phyloP scores from a whole-genome alignment of 2,888 invertebrate species.

The Drosophila fulvimacula region DNA sequence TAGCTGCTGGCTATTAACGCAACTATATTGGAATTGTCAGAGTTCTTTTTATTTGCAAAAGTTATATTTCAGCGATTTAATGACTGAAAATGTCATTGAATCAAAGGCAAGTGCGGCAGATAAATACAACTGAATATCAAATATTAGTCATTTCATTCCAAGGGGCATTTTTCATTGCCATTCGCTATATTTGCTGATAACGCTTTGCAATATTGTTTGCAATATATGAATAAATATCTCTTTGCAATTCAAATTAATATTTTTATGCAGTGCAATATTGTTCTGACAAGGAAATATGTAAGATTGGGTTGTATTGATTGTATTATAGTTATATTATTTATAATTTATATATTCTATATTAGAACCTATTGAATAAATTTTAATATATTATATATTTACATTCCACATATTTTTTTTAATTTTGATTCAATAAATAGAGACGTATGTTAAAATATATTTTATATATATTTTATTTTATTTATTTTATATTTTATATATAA shows the following conservation, averaged over 20 bases:
- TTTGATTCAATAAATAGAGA: too few relatives aligned
- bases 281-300: too few relatives aligned
- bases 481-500: too few relatives aligned
- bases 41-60: slow-evolving; percentile 1
- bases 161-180: slow-evolving; percentile 22
- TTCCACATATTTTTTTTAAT: too few relatives aligned
- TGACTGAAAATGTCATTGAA: slow-evolving; percentile 64
- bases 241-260: slow-evolving; percentile 68
- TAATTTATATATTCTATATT: too few relatives aligned
- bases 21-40: slow-evolving; percentile 38
- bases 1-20: slow-evolving; percentile 65
- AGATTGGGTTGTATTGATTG: neutral
- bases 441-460: too few relatives aligned
- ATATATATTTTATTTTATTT: too few relatives aligned
- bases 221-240: slow-evolving; percentile 54
- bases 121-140: slow-evolving; percentile 40
- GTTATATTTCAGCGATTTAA: slow-evolving; percentile 42
- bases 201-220: slow-evolving; percentile 44
- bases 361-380: too few relatives aligned
- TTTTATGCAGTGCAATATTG: slow-evolving; percentile 28
- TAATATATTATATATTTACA: too few relatives aligned
- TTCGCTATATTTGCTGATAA: slow-evolving; percentile 58
- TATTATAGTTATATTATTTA: too few relatives aligned
- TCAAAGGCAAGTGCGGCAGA: slow-evolving; percentile 39
- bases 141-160: slow-evolving; percentile 35